Base-by-base conservation (phyloP, 53 echinoderm and acorn worm genomes). In the Zoroaster sp. region DNA sequence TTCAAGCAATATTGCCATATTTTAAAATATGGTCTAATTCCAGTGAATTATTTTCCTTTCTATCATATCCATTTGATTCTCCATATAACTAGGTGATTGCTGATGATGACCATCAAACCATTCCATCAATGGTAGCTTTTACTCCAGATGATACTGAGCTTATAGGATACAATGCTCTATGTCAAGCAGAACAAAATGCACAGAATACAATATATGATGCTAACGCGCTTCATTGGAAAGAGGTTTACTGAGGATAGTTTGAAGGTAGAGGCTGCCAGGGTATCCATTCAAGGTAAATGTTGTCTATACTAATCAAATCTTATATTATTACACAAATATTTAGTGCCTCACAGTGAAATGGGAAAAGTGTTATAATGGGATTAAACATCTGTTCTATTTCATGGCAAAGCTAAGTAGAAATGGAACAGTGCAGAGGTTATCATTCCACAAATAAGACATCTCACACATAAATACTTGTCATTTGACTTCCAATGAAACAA, bases 201-300 rank as follows among this genome's bases (percentile, higher is more conserved):
- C 68, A 76, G 37, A 44, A 70, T 33, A 93, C 93, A 10, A 80
- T 95, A 20, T 95, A 91, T 76, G 95, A 95, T 52, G 89, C 93
- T 36, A 95, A 95, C 92, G 53, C 88, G 95, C 75, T 95, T 95
- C 80, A 95, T 95, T 42, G 95, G 95, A 4, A 95, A 95, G 59
- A 73, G 41, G 11, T 95, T 95, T 55, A 85, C 86, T 25, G 77
- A 91, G 49, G 89, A 88, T 39, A 88, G 74, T 36, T 74, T 95
- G 5, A 73, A 66, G 13, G 78, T 69, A 54, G 93, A 95, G 67
- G 93, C 93, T 65, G 82, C 88, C 7, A 83, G 95, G 92, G 20
- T 95, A 95, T 30, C 89, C 91, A 35, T 95, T 95, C 39, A 89
- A 93, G 91, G 95, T 95, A 90, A 73, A n/a, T n/a, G n/a, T n/a